Evolutionary conservation across 2,888 invertebrate genomes (phyloP), one percentile per base, ranked within the genome.

Genomic region (Amiota mariae): DNA sequence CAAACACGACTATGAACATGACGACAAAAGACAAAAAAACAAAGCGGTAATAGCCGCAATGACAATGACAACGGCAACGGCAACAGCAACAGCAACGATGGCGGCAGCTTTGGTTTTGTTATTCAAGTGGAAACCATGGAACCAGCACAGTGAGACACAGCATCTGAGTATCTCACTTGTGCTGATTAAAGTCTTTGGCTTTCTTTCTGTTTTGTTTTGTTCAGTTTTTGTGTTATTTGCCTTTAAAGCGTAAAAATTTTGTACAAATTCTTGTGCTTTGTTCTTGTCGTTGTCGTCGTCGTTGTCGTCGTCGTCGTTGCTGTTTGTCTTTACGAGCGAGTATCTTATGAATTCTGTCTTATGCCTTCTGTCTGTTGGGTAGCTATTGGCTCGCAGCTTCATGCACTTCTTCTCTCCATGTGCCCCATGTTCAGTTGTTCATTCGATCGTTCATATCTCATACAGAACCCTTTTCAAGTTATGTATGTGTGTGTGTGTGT

Each of bases 221-320:
- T 82, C 85, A 82, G 6, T 36, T 36, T 36, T 36, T 36, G 36
- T 36, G 8, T 6, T 2, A 36, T 75, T 76, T 79, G 80, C 84
- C 75, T 84, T 84, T 81, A 85, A 85, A 84, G 82, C 85, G 85
- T 85, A 84, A 85, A 77, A 77, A 84, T 84, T 84, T 84, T 85
- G 84, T 83, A 84, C 85, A 84, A 85, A 84, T 84, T 84, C 83
- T 80, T 84, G 57, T 72, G 82, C 82, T 80, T 79, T 79, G 79
- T 79, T 78, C 73, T 72, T 75, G 67, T 64, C 64, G 54, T 63
- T 24, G 9, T 10, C 61, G 11, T 73, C 56, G 18, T 59, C 20
- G 15, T 18, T 9, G 8, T 56, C 10, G 51, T 10, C 61, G 11
- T 73, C 56, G 18, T 59, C 20, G 15, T 18, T 9, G 8, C 9